Base-by-base conservation (phyloP, 2,888 invertebrate genomes). In the Anodontia alba region DNA sequence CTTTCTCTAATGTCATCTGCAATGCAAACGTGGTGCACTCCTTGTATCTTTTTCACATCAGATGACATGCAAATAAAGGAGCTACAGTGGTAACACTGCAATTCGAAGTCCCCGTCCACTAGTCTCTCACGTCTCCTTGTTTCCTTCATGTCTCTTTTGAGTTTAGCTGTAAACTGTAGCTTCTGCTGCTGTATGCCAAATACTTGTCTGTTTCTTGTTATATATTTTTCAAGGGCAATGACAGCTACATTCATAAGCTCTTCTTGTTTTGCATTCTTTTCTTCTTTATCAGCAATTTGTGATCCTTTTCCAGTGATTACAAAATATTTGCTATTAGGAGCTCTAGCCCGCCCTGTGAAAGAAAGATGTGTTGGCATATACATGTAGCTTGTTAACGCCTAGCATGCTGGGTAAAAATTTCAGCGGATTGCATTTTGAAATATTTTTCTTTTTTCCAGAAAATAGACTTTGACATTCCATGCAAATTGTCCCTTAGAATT, bases 301-400 rank as follows among this genome's bases (percentile, higher is more conserved):
- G 88, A 87, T 10, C 85, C 84, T 15, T 87, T 80, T 5, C 83
- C 82, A 12, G 92, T 90, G 23, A 93, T 69, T 10, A 93, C 88
- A 49, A 88, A 77, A 77, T 92, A 94, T 77, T 89, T 82, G 70
- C 93, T 92, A 76, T 90, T 89, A 26, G 89, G 87, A 8, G 92
- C 92, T 62, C 94, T 88, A 0, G 90, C 93, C 81, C 94, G 87
- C n/a, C 94, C 94, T 94, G 82, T 3, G 76, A 76, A 46, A 12
- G n/a, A 46, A 46, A 12, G 5, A 38, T 8, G 38, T 5, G 38
- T 8, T 38, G 38, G n/a, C n/a, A n/a, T n/a, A n/a, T n/a, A n/a
- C n/a, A n/a, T n/a, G n/a, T n/a, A n/a, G n/a, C n/a, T n/a, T n/a
- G n/a, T n/a, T n/a, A n/a, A 85, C n/a, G n/a, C n/a, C n/a, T n/a